Evolutionary conservation across 35 echinoderm and acorn worm species (phyloP).

Genomic region (Ophiothrix spiculata): DNA sequence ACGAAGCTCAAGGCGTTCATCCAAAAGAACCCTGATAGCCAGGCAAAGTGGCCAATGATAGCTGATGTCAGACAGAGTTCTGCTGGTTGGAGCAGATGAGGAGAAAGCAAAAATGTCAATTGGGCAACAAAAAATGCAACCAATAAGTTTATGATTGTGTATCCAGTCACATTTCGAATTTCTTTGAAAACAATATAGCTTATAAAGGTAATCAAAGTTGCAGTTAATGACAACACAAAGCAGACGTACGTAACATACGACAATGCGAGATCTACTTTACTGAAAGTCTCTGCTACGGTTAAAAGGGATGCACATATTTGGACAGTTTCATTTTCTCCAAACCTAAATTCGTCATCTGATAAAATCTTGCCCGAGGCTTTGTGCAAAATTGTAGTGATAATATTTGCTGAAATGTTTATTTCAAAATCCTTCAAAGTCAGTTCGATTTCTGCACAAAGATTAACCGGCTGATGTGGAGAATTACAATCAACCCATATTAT

Average conservation of each 20-base stretch:
- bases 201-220: not conserved
- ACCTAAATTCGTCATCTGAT: not conserved
- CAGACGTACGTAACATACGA: not conserved
- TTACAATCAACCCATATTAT: too few relatives aligned
- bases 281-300: not conserved
- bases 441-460: not conserved
- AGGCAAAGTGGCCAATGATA: not conserved
- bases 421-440: not conserved
- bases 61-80: not conserved
- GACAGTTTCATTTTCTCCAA: not conserved
- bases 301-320: not conserved
- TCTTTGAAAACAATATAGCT: not conserved
- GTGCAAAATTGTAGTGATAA: not conserved
- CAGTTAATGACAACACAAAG: not conserved
- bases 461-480: not conserved
- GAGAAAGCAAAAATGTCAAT: not conserved
- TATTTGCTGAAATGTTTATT: not conserved
- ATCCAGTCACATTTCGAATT: not conserved
- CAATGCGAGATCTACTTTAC: not conserved
- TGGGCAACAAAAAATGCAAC: not conserved
- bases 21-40: not conserved
- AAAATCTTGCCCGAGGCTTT: not conserved
- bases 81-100: not conserved
- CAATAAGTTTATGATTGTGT: not conserved
- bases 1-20: not conserved